Conservation (phyloP, 2,797 vertebrate genomes). For the Moxostoma hubbsi region DNA sequence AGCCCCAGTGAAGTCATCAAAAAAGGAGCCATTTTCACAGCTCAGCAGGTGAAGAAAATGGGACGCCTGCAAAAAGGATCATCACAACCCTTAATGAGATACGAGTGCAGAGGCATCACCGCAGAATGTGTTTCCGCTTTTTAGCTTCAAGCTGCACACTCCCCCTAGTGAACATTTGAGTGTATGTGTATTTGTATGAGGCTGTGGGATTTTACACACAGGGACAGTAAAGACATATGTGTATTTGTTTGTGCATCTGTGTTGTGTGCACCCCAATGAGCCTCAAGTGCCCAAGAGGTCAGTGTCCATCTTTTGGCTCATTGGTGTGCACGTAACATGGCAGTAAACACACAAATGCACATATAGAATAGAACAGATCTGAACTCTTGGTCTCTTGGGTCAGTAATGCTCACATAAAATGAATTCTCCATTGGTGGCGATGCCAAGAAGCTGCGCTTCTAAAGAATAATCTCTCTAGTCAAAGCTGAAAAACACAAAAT, state of each 20-base stretch:
- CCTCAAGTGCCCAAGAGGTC: conserved; percentile 4
- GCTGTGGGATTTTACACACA: background rate
- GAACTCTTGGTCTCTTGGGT: conserved; percentile 1
- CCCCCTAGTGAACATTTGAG: conserved; percentile 78
- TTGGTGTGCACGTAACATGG: conserved; percentile 16
- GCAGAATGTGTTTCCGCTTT: background rate
- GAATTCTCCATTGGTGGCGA: background rate
- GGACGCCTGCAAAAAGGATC: conserved; percentile 22
- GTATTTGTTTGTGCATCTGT: background rate
- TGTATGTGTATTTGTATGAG: background rate
- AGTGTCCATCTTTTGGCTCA: conserved; percentile 14
- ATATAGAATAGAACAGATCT: background rate
- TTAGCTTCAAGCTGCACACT: conserved; percentile 62
- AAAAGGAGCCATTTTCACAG: conserved; percentile 37
- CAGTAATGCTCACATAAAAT: background rate
- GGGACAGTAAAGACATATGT: too few species aligned
- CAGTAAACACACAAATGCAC: conserved; percentile 7
- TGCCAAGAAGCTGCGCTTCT: background rate
- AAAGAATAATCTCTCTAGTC: too few species aligned
- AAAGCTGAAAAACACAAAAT: background rate
- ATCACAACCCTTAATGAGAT: conserved; percentile 44
- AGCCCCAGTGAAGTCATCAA: background rate
- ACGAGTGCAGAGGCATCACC: conserved; percentile 2
- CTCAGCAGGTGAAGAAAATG: conserved; percentile 37
- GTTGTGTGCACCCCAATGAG: conserved; percentile 18